These are phyloP conservation scores for Ichneumon xanthorius DNA, from an alignment of 2,888 invertebrate genomes.

Conservation along the genomic window DNA sequence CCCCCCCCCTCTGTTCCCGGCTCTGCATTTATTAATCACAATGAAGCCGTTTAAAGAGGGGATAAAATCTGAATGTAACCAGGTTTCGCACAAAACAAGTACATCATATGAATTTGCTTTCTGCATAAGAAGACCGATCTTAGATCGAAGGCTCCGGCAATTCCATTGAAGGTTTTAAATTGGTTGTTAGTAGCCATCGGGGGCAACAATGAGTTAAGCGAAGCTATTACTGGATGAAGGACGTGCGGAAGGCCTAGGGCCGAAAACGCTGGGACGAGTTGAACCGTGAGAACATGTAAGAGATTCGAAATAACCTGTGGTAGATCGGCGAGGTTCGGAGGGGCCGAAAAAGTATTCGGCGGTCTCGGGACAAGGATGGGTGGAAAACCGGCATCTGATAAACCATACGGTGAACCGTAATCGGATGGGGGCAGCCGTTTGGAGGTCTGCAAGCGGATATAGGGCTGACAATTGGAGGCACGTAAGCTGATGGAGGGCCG, in stretches of 20 bases:
- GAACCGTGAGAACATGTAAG: not conserved
- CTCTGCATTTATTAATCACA: not conserved
- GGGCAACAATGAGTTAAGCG: too few species aligned
- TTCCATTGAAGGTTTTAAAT: slow-evolving; percentile 40
- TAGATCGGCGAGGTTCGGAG: not conserved
- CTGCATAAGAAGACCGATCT: too few species aligned
- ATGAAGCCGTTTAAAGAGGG: slow-evolving; percentile 2
- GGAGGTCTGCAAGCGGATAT: too few species aligned
- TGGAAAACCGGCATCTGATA: not conserved
- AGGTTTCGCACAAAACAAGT: slow-evolving; percentile 20
- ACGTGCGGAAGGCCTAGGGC: not conserved
- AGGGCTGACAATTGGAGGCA: too few species aligned
- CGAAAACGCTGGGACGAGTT: not conserved
- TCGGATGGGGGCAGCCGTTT: too few species aligned
- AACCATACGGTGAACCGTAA: not conserved
- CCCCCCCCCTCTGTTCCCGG: slow-evolving; percentile 7
- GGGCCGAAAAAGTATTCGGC: not conserved
- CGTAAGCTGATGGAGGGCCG: not conserved
- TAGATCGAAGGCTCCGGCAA: not conserved
- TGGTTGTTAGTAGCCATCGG: slow-evolving; percentile 8
- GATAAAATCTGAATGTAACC: not conserved
- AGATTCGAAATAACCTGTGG: not conserved
- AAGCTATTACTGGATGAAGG: too few species aligned
- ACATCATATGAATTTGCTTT: not conserved
- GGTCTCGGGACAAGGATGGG: not conserved